Evolutionary conservation across 1,140 invertebrate genomes (phyloP).

Genomic region (Drosophila dunni): DNA sequence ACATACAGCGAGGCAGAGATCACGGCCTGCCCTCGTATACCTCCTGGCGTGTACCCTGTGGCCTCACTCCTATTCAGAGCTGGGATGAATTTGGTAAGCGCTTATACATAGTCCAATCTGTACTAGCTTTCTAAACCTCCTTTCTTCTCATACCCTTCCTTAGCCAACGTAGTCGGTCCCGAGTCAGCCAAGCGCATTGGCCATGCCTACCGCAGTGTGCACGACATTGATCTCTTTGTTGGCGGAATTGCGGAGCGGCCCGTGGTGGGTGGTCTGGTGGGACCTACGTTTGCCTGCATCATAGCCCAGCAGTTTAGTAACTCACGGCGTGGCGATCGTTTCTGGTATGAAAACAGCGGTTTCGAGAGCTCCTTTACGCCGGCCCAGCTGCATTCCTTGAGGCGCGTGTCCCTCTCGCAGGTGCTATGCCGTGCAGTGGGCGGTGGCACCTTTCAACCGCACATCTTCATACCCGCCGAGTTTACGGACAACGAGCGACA

Average conservation of each 20-base stretch:
- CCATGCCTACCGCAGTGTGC: slow-evolving; percentile 89
- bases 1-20: slow-evolving; percentile 95
- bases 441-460: slow-evolving; percentile 80
- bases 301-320: slow-evolving; percentile 96
- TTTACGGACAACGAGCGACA: slow-evolving; percentile 75
- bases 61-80: slow-evolving; percentile 88
- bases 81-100: slow-evolving; percentile 89
- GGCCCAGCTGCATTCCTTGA: slow-evolving; percentile 94
- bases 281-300: slow-evolving; percentile 98
- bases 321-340: slow-evolving; percentile 94
- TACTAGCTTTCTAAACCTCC: neutral
- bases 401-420: slow-evolving; percentile 91
- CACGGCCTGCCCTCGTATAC: slow-evolving; percentile 95
- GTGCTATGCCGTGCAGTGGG: slow-evolving; percentile 89
- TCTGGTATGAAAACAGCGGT: slow-evolving; percentile 95
- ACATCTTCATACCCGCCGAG: slow-evolving; percentile 77
- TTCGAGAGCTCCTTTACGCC: slow-evolving; percentile 91
- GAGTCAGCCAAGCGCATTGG: slow-evolving; percentile 88
- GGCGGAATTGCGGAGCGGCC: slow-evolving; percentile 94
- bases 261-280: slow-evolving; percentile 93
- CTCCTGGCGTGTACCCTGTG: slow-evolving; percentile 92
- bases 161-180: slow-evolving; percentile 88
- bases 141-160: neutral
- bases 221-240: slow-evolving; percentile 96
- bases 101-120: neutral